A percentile compares a stretch with the other conserved stretches of the same genome.
These are phyloP conservation scores for Pygathrix nemaeus DNA, from an alignment of 2,113 vertebrate species.

Conservation along the genomic window DNA sequence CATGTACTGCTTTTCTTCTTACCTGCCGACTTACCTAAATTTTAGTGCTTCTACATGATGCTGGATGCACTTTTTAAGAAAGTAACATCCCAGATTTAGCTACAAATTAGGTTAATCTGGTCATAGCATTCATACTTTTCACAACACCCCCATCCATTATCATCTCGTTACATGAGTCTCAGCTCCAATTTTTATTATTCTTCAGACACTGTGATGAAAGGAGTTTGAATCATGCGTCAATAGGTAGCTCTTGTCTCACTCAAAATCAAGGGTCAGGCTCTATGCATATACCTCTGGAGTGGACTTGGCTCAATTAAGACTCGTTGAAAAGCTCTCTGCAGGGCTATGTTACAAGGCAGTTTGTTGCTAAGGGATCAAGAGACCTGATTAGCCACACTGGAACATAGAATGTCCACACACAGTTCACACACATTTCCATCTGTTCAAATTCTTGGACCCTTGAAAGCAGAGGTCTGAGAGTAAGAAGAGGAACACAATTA, in stretches of 20 bases:
- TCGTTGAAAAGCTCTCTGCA: neutral
- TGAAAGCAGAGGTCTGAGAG: neutral
- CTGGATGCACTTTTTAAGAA: neutral
- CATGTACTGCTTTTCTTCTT: constrained; percentile 43
- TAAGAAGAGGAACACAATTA: neutral
- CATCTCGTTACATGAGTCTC: neutral
- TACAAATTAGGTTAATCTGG: neutral
- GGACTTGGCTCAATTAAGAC: neutral
- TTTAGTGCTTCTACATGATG: constrained; percentile 10
- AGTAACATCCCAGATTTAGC: constrained; percentile 35
- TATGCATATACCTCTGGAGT: neutral
- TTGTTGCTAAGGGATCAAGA: constrained; percentile 18
- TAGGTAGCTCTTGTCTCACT: neutral
- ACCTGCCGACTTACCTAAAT: constrained; percentile 58
- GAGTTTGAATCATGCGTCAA: constrained; percentile 6
- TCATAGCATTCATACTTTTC: neutral
- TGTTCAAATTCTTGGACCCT: neutral
- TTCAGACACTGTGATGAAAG: neutral
- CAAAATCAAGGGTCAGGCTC: neutral
- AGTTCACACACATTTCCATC: neutral
- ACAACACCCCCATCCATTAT: neutral
- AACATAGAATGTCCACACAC: neutral
- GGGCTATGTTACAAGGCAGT: neutral
- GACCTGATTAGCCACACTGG: neutral
- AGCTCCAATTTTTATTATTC: neutral